A percentile compares a stretch with the other conserved stretches of the same genome.
phyloP scores from a whole-genome alignment of 2,797 vertebrate species.

The Crocodylus rhombifer region DNA sequence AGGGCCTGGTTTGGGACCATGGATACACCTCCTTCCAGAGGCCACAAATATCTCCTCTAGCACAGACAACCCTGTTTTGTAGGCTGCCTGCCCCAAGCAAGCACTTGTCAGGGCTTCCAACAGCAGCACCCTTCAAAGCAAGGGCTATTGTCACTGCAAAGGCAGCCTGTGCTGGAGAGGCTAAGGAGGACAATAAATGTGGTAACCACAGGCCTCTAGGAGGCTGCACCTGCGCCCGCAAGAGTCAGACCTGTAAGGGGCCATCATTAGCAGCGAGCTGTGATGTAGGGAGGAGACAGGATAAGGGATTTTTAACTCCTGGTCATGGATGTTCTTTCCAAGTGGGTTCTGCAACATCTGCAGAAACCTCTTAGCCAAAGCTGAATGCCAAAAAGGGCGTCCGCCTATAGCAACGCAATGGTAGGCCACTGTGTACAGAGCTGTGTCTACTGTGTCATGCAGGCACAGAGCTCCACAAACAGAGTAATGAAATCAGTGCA shows the following conservation, averaged over 20 bases:
- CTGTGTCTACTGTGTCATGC: not conserved
- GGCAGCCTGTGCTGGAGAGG: not conserved
- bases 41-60: not conserved
- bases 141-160: not conserved
- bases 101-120: not conserved
- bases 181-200: not conserved
- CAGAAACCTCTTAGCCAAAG: no score
- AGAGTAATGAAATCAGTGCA: not conserved
- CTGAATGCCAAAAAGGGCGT: no score
- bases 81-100: not conserved
- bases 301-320: not conserved
- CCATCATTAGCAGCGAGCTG: not conserved
- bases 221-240: not conserved
- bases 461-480: not conserved
- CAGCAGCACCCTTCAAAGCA: no score
- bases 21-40: not conserved
- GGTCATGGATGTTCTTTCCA: not conserved
- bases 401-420: no score
- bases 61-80: not conserved
- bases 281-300: not conserved
- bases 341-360: not conserved
- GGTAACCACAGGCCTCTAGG: not conserved
- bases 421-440: not conserved
- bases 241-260: not conserved
- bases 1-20: not conserved